Evolutionary conservation across 2,888 invertebrate genomes (phyloP).

Genomic region (Litoditis marina): DNA sequence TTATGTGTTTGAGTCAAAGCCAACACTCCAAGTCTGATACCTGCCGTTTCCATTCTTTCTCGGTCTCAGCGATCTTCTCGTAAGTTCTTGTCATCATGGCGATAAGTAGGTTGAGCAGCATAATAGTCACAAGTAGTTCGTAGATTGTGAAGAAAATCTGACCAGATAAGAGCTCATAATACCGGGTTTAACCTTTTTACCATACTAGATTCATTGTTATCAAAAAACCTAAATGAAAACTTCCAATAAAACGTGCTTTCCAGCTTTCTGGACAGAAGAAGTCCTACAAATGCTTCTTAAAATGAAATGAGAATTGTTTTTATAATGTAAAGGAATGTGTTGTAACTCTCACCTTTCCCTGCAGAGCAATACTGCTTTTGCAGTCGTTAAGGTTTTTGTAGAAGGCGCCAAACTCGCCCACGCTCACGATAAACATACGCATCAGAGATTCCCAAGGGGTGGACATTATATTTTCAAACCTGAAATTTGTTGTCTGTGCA

Average conservation of each 20-base stretch:
- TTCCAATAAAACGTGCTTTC: no score
- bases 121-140: constrained; percentile 91
- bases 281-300: no score
- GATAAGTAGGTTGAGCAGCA: constrained; percentile 94
- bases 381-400: constrained; percentile 80
- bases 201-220: no score
- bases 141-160: constrained; percentile 82
- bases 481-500: no score
- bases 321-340: background rate
- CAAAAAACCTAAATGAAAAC: no score
- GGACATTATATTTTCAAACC: constrained; percentile 48
- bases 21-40: no score
- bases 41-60: constrained; percentile 95
- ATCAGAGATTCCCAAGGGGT: constrained; percentile 72
- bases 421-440: constrained; percentile 97
- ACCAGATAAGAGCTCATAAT: background rate
- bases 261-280: no score
- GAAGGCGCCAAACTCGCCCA: constrained; percentile 92
- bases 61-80: constrained; percentile 91
- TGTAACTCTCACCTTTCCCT: constrained; percentile 35
- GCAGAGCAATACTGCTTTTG: constrained; percentile 35
- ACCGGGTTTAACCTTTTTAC: no score
- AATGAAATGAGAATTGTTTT: no score
- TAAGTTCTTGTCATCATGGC: constrained; percentile 99
- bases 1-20: no score